Evolutionary conservation across 2,797 vertebrate species (phyloP).

Genomic region (Rhinella marina): DNA sequence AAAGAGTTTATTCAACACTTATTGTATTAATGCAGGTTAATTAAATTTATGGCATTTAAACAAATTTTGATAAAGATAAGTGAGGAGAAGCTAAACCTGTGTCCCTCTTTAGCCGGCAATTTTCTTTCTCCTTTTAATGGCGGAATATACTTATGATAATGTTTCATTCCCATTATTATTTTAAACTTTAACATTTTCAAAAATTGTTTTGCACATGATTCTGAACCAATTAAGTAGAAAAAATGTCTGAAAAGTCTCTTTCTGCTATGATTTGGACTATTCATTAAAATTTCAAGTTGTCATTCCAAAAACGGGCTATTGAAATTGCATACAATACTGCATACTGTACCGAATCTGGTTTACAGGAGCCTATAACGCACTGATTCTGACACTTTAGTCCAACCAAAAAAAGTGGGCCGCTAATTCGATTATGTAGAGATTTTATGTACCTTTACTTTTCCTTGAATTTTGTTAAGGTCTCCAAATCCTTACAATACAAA

Average conservation of each 20-base stretch:
- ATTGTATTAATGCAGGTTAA: conserved; percentile 53
- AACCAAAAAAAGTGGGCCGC: too few species aligned
- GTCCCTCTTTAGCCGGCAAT: background rate
- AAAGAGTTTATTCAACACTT: conserved; percentile 63
- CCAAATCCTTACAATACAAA: too few species aligned
- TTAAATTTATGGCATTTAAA: conserved; percentile 68
- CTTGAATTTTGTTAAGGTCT: too few species aligned
- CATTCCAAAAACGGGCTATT: background rate
- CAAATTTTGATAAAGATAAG: conserved; percentile 50
- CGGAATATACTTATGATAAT: conserved; percentile 26
- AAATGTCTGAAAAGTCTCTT: background rate
- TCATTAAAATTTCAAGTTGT: background rate
- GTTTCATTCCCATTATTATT: background rate
- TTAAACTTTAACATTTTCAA: background rate
- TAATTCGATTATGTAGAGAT: too few species aligned
- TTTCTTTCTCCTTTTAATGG: conserved; percentile 15
- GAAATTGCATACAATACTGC: background rate
- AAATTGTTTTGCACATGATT: background rate
- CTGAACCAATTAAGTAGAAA: background rate
- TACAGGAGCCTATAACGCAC: background rate
- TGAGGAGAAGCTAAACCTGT: background rate
- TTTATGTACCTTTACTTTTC: too few species aligned
- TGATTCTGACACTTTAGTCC: background rate
- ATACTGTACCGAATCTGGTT: background rate
- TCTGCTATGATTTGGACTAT: background rate